A percentile compares a stretch with the other conserved stretches of the same genome.
Evolutionary conservation across 2,113 vertebrate genomes (phyloP).

Genomic region (Xenopus laevis): DNA sequence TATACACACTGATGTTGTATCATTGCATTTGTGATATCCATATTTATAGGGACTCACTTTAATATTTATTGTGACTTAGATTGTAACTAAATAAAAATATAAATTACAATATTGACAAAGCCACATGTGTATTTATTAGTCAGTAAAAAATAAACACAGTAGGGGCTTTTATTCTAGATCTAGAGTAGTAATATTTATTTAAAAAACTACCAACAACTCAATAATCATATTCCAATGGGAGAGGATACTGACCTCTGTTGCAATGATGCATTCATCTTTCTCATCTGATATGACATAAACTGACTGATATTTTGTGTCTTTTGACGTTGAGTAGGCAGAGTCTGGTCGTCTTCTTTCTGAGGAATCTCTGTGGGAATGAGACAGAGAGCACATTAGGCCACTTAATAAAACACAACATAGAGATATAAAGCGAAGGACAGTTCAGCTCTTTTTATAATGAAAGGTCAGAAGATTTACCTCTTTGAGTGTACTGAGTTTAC

Average conservation of each 20-base stretch:
- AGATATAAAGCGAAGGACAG: neutral
- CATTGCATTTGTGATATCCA: no score
- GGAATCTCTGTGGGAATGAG: slow-evolving; percentile 67
- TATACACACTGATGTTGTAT: no score
- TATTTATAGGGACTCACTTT: no score
- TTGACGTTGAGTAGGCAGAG: slow-evolving; percentile 71
- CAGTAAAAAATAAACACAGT: no score
- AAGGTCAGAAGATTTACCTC: slow-evolving; percentile 65
- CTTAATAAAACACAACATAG: neutral
- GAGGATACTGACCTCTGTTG: slow-evolving; percentile 86
- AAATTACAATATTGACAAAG: no score
- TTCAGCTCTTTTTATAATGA: neutral
- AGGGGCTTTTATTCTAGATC: no score
- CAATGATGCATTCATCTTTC: slow-evolving; percentile 96
- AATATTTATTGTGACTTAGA: no score
- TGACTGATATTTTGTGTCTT: slow-evolving; percentile 97
- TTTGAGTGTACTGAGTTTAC: slow-evolving; percentile 73
- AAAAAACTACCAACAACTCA: no score
- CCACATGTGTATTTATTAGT: no score
- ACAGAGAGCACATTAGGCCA: slow-evolving; percentile 45
- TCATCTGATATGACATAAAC: slow-evolving; percentile 95
- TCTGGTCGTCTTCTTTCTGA: slow-evolving; percentile 79
- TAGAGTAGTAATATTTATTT: no score
- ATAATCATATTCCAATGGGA: neutral
- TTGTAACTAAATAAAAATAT: no score